Percentiles rank a stretch among this genome's conserved stretches.
These are phyloP conservation scores for Ctena decussata DNA, from an alignment of 2,888 invertebrate species.

Conservation along the genomic window DNA sequence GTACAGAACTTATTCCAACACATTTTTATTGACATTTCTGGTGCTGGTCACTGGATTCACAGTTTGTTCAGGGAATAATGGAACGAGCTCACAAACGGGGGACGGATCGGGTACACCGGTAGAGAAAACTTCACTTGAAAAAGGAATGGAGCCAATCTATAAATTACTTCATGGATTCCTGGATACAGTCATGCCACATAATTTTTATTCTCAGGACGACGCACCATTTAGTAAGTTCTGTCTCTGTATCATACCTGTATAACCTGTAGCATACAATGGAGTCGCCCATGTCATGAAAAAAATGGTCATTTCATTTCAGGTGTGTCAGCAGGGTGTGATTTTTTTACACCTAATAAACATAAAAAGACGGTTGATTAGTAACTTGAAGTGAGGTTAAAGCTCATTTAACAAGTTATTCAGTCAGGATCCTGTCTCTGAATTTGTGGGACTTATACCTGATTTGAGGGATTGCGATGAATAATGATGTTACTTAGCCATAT, in stretches of 20 bases:
- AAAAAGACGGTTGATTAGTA: no score
- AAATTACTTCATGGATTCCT: slow-evolving; percentile 78
- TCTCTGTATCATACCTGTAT: no score
- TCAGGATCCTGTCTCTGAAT: no score
- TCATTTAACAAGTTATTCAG: no score
- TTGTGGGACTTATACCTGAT: no score
- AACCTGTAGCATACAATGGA: slow-evolving; percentile 5
- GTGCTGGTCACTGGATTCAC: slow-evolving; percentile 2
- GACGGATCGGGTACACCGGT: background rate
- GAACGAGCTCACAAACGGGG: background rate
- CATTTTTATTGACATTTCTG: slow-evolving; percentile 2
- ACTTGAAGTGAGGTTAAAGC: no score
- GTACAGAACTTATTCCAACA: background rate
- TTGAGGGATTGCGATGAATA: no score
- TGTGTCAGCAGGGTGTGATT: background rate
- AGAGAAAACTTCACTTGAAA: slow-evolving; percentile 68
- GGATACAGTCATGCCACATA: slow-evolving; percentile 71
- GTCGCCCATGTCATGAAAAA: background rate
- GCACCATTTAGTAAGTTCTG: slow-evolving; percentile 76
- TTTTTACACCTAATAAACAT: no score
- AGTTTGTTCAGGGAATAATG: slow-evolving; percentile 4
- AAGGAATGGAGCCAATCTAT: slow-evolving; percentile 77
- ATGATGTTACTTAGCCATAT: no score
- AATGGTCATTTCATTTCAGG: background rate
- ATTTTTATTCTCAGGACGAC: slow-evolving; percentile 58